phyloP scores from a whole-genome alignment of 2,888 invertebrate species.

The Leucania comma region DNA sequence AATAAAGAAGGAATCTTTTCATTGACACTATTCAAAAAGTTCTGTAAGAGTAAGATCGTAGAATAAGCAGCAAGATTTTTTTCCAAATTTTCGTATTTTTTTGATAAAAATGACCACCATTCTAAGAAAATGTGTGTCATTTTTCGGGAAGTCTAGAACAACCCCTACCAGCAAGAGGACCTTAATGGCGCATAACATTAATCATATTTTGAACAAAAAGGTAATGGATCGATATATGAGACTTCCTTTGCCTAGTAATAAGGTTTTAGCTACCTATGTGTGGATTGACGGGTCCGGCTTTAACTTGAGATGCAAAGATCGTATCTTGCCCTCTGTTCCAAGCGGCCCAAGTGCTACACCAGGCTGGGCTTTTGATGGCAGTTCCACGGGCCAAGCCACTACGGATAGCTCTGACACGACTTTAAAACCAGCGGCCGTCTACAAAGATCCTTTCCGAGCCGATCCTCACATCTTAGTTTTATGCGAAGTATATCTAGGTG shows the following conservation, averaged over 20 bases:
- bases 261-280: constrained; percentile 92
- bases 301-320: constrained; percentile 92
- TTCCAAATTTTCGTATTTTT: too few relatives aligned
- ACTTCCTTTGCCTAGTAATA: constrained; percentile 91
- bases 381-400: constrained; percentile 96
- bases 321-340: constrained; percentile 92
- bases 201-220: constrained; percentile 86
- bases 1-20: not conserved
- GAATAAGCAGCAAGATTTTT: too few relatives aligned
- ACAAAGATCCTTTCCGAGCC: constrained; percentile 96
- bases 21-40: too few relatives aligned
- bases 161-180: constrained; percentile 64
- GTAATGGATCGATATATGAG: constrained; percentile 89
- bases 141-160: too few relatives aligned
- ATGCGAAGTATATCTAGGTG: constrained; percentile 94
- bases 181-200: constrained; percentile 82
- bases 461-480: constrained; percentile 97
- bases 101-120: too few relatives aligned
- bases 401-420: constrained; percentile 97
- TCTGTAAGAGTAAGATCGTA: too few relatives aligned
- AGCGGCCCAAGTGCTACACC: constrained; percentile 91
- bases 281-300: constrained; percentile 96
- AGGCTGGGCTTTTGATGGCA: constrained; percentile 97
- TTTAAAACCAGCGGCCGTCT: constrained; percentile 96
- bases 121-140: too few relatives aligned